phyloP scores from a whole-genome alignment of 2,888 invertebrate species.

The Aricia artaxerxes region DNA sequence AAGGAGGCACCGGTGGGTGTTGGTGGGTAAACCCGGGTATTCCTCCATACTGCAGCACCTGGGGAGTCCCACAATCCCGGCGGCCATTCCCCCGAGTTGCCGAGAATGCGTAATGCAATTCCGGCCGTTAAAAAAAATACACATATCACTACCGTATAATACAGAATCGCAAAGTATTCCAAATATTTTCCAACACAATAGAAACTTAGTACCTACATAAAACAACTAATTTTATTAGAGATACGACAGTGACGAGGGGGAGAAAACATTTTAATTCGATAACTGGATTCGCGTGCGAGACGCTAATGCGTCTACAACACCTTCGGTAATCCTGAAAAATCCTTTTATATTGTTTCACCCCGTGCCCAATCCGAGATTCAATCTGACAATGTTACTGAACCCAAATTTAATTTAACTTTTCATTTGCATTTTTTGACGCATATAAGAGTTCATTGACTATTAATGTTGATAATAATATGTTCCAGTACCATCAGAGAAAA shows the following conservation, averaged over 20 bases:
- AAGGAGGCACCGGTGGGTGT: no score
- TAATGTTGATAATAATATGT: no score
- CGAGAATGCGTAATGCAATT: no score
- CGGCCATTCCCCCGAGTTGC: no score
- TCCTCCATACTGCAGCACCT: no score
- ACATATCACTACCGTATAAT: no score
- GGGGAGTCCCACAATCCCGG: no score
- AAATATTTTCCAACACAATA: not conserved
- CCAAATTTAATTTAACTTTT: not conserved
- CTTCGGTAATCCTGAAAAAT: conserved; percentile 14
- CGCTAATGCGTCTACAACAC: conserved; percentile 9
- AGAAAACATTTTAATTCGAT: conserved; percentile 9
- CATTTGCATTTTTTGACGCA: not conserved
- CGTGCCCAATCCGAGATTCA: not conserved
- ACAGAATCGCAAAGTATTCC: no score
- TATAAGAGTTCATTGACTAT: no score
- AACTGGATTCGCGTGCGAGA: conserved; percentile 21
- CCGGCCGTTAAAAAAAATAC: no score
- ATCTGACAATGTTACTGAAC: not conserved
- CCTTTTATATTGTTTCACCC: conserved; percentile 5
- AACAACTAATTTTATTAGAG: not conserved
- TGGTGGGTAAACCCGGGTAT: no score
- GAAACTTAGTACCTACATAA: not conserved
- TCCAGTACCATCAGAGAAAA: no score
- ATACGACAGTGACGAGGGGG: not conserved